Conservation (phyloP, 1,140 invertebrate species). For the Drosophila kurseongensis region DNA sequence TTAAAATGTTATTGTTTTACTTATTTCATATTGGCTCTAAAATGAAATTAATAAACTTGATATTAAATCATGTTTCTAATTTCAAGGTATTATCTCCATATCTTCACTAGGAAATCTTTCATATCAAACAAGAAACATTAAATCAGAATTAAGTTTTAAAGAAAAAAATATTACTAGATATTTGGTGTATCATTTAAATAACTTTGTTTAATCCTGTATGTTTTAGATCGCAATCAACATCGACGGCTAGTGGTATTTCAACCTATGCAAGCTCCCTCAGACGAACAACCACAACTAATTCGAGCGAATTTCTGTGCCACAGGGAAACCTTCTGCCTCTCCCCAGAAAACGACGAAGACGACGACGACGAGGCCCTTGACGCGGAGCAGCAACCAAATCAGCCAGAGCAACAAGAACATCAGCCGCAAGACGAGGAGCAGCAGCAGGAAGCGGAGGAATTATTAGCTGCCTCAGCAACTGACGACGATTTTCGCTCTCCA, state of each 20-base stretch:
- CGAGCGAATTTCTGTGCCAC: conserved; percentile 84
- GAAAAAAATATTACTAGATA: too few relatives aligned
- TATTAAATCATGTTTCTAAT: neutral
- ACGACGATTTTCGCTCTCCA: conserved; percentile 58
- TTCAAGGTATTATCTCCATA: neutral
- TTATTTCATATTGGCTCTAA: neutral
- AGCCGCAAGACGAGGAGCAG: conserved; percentile 11
- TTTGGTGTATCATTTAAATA: neutral
- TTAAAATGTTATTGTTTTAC: too few relatives aligned
- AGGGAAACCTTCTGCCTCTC: conserved; percentile 83
- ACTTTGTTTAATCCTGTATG: neutral
- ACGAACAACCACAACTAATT: conserved; percentile 83
- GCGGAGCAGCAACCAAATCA: conserved; percentile 31
- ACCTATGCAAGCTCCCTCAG: conserved; percentile 84
- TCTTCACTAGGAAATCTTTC: neutral
- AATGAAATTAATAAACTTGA: neutral
- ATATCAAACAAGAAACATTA: neutral
- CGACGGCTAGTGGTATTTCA: conserved; percentile 82
- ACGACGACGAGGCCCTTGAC: conserved; percentile 43
- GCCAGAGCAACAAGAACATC: conserved; percentile 5
- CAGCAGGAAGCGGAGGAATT: conserved; percentile 30
- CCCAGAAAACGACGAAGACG: conserved; percentile 73
- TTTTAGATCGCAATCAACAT: conserved; percentile 84
- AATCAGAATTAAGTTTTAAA: neutral
- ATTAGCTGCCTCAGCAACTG: conserved; percentile 35